Conservation (phyloP, 1,140 invertebrate species). For the Berghia stephanieae region DNA sequence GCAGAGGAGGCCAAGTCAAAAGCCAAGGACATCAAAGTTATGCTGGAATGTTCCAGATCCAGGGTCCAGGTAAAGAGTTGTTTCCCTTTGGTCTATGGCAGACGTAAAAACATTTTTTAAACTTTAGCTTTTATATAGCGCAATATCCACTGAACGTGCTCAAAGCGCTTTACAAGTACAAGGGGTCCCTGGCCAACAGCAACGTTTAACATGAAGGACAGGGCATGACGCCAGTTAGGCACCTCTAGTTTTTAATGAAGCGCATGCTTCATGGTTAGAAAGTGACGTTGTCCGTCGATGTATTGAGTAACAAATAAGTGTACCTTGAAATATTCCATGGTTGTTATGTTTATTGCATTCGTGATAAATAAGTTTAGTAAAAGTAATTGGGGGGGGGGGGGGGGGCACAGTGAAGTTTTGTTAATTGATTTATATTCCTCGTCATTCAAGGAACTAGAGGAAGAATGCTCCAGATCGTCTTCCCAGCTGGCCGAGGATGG, state of each 20-base stretch:
- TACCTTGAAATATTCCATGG: too few species aligned
- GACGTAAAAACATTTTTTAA: too few species aligned
- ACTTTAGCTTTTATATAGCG: too few species aligned
- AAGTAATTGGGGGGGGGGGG: background rate
- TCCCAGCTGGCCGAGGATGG: conserved; percentile 40
- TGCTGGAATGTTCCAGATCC: conserved; percentile 56
- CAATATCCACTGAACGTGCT: too few species aligned
- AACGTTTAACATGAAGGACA: too few species aligned
- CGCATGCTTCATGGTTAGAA: background rate
- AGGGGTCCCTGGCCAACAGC: too few species aligned
- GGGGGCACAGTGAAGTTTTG: background rate
- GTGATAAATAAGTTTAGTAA: too few species aligned
- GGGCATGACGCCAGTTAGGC: background rate
- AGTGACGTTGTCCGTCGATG: background rate
- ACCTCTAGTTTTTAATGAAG: background rate
- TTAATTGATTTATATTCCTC: background rate
- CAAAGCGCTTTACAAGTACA: too few species aligned
- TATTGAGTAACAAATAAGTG: background rate
- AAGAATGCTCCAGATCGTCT: conserved; percentile 25
- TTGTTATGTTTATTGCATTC: too few species aligned
- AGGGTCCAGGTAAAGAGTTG: conserved; percentile 51
- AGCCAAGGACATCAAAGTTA: conserved; percentile 58
- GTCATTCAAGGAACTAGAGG: conserved; percentile 48
- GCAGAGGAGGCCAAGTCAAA: conserved; percentile 48
- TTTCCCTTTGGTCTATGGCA: background rate